Evolutionary conservation across 2,797 vertebrate species (phyloP), one percentile per base, ranked within the genome.

Genomic region (Danio tinwini): DNA sequence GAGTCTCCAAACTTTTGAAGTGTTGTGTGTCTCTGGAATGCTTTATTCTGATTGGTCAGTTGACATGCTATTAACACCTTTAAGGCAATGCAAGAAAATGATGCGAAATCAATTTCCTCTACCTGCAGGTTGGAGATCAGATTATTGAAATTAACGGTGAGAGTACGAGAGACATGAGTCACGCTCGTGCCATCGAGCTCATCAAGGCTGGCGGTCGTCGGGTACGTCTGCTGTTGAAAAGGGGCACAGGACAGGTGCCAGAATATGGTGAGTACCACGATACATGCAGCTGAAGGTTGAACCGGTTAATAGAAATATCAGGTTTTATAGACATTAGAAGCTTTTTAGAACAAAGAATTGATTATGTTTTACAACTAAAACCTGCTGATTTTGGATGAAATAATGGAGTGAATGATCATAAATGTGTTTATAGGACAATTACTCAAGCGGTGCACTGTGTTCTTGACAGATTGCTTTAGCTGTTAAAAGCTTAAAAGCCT

Each of bases 101-200:
- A 70, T 19, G 40, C 9, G 6, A 4, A 58, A 11, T 45, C 37
- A 52, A 17, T 7, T 58, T 21, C 17, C 17, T 45, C 67, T 61
- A 13, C 74, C 21, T 62, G n/a, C 94, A 99, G 98, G 97, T 99
- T 77, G 98, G 98, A 82, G 98, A 99, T 94, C 98, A 99, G 92
- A 99, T 99, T 90, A 99, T 99, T 89, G 98, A 99, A 94, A 99
- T 99, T 89, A 99, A 99, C 55, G 98, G 98, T 86, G 98, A 99
- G 92, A 98, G 96, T 92, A 99, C 98, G 75, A 94, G 98, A 88
- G 98, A 99, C 92, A 99, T 99, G 98, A 98, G 96, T 74, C 98
- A 99, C 1, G 94, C 95, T 87, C 96, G 97, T 71, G 98, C 98
- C 83, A 99, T 99, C 89, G 98, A 99, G 88, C 96, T 99, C 89